phyloP scores from a whole-genome alignment of 2,797 vertebrate species.

The Poeciliopsis turneri region DNA sequence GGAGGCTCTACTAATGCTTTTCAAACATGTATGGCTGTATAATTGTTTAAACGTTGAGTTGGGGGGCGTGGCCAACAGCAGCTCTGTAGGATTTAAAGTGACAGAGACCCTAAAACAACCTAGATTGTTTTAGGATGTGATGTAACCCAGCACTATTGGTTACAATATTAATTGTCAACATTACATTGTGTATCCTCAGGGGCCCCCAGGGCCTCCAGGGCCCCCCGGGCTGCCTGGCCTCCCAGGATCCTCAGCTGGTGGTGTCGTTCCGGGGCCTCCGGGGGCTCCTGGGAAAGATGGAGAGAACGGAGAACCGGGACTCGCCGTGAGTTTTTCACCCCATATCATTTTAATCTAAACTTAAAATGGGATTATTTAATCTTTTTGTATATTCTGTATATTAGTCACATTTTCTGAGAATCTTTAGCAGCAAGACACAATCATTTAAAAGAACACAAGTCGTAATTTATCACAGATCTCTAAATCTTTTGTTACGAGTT shows the following conservation, averaged over 20 bases:
- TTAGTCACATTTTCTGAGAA: background rate
- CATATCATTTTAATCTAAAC: background rate
- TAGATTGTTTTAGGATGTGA: no score
- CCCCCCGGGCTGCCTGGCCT: slow-evolving; percentile 81
- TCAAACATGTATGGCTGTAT: no score
- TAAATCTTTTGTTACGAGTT: background rate
- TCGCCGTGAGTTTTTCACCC: slow-evolving; percentile 80
- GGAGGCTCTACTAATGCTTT: no score
- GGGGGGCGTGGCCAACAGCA: no score
- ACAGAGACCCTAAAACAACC: no score
- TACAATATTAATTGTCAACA: background rate
- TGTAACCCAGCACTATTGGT: no score
- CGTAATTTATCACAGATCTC: background rate
- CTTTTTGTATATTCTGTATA: background rate
- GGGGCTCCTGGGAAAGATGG: slow-evolving; percentile 86
- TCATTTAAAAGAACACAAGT: background rate
- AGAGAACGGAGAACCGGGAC: slow-evolving; percentile 81
- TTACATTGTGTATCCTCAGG: slow-evolving; percentile 67
- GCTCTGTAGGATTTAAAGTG: no score
- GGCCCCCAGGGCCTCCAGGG: slow-evolving; percentile 88
- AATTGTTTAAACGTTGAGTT: no score
- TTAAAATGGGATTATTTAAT: background rate
- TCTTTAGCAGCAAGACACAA: background rate
- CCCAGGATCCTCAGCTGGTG: slow-evolving; percentile 74
- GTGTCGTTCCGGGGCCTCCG: slow-evolving; percentile 67